A percentile compares a stretch with the other conserved stretches of the same genome.
Conservation (phyloP, 2,797 vertebrate species). For the Paratrypauchen microcephalus region DNA sequence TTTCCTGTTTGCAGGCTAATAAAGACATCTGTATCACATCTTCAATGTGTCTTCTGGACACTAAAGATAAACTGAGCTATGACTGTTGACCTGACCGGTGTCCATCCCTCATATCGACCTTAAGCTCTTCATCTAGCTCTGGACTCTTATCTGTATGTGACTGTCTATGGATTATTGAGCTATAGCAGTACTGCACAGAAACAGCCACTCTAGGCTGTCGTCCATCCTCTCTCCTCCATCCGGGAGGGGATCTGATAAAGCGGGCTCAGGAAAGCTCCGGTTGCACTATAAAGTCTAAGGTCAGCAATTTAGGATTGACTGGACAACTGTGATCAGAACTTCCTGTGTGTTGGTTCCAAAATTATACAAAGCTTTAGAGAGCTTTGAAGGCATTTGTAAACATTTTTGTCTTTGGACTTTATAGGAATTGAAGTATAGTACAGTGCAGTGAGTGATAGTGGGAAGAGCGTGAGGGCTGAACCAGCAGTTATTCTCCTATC, state of each 20-base stretch:
- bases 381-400: slow-evolving; percentile 10
- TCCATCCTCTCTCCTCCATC: slow-evolving; percentile 40
- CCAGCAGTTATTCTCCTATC: slow-evolving; percentile 67
- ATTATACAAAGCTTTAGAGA: slow-evolving; percentile 18
- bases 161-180: slow-evolving; percentile 73
- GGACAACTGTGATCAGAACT: slow-evolving; percentile 50
- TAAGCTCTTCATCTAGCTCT: slow-evolving; percentile 36
- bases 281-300: slow-evolving; percentile 70
- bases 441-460: slow-evolving; percentile 43
- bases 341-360: slow-evolving; percentile 53
- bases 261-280: slow-evolving; percentile 55
- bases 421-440: slow-evolving; percentile 25
- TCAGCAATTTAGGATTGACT: slow-evolving; percentile 67
- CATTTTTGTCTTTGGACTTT: slow-evolving; percentile 23
- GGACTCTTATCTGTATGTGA: slow-evolving; percentile 61
- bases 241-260: slow-evolving; percentile 60
- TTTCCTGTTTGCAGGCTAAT: neutral
- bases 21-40: neutral
- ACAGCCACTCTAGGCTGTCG: slow-evolving; percentile 48
- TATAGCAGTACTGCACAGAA: slow-evolving; percentile 40
- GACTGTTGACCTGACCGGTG: slow-evolving; percentile 39
- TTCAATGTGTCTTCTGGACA: slow-evolving; percentile 12
- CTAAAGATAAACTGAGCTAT: slow-evolving; percentile 31
- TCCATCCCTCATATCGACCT: slow-evolving; percentile 41
- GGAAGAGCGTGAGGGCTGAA: slow-evolving; percentile 67